These are phyloP conservation scores for Coelopa pilipes DNA, from an alignment of 2,888 invertebrate genomes.

Conservation along the genomic window DNA sequence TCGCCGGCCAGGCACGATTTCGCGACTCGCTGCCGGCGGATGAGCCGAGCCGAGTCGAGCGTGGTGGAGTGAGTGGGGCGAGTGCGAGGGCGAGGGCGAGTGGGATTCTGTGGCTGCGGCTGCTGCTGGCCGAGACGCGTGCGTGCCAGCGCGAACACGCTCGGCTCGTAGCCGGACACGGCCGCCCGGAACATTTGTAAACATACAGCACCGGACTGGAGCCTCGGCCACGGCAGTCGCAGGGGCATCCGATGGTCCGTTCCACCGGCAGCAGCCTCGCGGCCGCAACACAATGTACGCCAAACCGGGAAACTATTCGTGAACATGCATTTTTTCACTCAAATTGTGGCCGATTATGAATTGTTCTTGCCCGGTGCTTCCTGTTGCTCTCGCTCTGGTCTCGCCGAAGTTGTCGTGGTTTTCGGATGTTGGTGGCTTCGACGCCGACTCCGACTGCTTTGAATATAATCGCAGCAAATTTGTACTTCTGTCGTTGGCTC, in stretches of 20 bases:
- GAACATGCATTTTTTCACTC: slow-evolving; percentile 47
- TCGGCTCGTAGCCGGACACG: slow-evolving; percentile 14
- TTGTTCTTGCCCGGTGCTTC: slow-evolving; percentile 27
- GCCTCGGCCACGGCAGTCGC: slow-evolving; percentile 18
- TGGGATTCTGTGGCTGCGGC: background rate
- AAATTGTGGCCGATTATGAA: slow-evolving; percentile 44
- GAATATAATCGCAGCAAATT: slow-evolving; percentile 41
- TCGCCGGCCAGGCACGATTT: slow-evolving; percentile 36
- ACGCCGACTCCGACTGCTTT: slow-evolving; percentile 34
- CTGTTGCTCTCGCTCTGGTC: background rate
- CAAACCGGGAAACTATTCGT: slow-evolving; percentile 36
- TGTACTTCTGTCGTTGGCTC: slow-evolving; percentile 29
- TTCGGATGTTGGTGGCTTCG: background rate
- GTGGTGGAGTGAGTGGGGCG: background rate
- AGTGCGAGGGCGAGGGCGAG: slow-evolving; percentile 2
- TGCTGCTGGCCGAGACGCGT: slow-evolving; percentile 25
- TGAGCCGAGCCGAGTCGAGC: slow-evolving; percentile 17
- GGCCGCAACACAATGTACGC: slow-evolving; percentile 9
- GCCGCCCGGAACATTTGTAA: slow-evolving; percentile 39
- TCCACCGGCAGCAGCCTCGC: background rate
- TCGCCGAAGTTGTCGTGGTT: slow-evolving; percentile 37
- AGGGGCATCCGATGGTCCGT: slow-evolving; percentile 33
- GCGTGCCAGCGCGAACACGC: slow-evolving; percentile 37
- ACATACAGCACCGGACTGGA: slow-evolving; percentile 25
- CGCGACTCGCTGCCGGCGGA: slow-evolving; percentile 16